phyloP scores from a whole-genome alignment of 2,113 vertebrate species.

The Raja brachyura region DNA sequence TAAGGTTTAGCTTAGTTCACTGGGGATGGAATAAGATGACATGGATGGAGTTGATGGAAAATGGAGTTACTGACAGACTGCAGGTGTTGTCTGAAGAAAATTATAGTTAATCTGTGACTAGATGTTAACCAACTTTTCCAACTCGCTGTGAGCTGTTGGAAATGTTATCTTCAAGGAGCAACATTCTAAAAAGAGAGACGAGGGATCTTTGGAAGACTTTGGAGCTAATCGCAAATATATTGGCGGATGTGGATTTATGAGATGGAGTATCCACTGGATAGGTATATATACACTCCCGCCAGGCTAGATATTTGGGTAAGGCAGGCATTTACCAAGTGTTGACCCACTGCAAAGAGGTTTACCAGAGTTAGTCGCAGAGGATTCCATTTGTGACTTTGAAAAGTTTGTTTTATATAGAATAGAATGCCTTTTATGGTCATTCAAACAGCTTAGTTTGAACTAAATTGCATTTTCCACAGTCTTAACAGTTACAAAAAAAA shows the following conservation, averaged over 20 bases:
- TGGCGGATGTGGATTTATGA: not conserved
- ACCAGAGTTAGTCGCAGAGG: not conserved
- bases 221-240: too few species aligned
- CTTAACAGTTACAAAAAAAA: too few species aligned
- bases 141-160: not conserved
- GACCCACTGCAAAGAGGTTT: too few species aligned
- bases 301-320: too few species aligned
- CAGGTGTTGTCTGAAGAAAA: not conserved
- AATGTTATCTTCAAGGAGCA: too few species aligned
- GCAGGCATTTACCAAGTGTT: too few species aligned
- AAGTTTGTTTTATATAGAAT: not conserved
- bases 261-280: not conserved
- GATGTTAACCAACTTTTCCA: not conserved
- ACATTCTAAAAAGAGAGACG: too few species aligned
- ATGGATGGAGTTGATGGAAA: not conserved
- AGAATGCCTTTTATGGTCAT: too few species aligned
- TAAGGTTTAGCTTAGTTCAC: not conserved
- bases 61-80: not conserved
- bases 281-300: not conserved
- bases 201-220: too few species aligned
- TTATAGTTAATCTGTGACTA: not conserved
- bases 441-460: too few species aligned
- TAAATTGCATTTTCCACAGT: too few species aligned
- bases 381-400: not conserved
- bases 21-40: not conserved